Evolutionary conservation across 2,888 invertebrate genomes (phyloP), one percentile per base, ranked within the genome.

Genomic region (Melanostoma scalare): DNA sequence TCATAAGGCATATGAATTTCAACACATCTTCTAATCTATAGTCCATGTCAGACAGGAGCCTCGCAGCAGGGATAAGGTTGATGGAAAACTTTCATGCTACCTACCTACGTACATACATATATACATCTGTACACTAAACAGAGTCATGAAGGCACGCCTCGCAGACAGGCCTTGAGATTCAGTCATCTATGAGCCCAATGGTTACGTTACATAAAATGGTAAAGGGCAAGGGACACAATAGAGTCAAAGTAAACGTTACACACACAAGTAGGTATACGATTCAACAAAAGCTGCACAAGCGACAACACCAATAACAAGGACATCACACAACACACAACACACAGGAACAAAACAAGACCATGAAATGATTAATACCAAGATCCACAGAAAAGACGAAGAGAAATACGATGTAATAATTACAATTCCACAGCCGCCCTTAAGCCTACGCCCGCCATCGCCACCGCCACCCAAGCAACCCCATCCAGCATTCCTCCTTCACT

Each of bases 381-480:
- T 79, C 74, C 74, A 84, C 50, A 74, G 74, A 55, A 67, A 75
- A 84, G 84, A 84, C 84, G 84, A 71, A 84, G 84, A 84, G 84
- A 79, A 84, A 84, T 84, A 84, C 84, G 78, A 79, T 84, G 84
- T 84, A 84, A 84, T 84, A 84, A 84, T 84, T 84, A 84, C 84
- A 79, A 84, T 71, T 84, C 84, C 84, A 60, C 82, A 84, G 58
- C 75, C 75, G 61, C 50, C 78, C 67, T 60, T 30, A 61, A 53
- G 44, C 75, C 61, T 33, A 55, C 55, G 42, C 20, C 38, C 42
- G 30, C 10, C 38, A 61, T n/a, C 38, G 1, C 35, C 38, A 53
- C 33, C 55, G 6, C 55, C 63, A 44, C 40, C 9, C 46, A 20
- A 20, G 20, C 48, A 53, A 48, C 44, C 9, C 20, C 31, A n/a